Conservation (phyloP, 2,888 invertebrate genomes). For the Melipona bicolor region DNA sequence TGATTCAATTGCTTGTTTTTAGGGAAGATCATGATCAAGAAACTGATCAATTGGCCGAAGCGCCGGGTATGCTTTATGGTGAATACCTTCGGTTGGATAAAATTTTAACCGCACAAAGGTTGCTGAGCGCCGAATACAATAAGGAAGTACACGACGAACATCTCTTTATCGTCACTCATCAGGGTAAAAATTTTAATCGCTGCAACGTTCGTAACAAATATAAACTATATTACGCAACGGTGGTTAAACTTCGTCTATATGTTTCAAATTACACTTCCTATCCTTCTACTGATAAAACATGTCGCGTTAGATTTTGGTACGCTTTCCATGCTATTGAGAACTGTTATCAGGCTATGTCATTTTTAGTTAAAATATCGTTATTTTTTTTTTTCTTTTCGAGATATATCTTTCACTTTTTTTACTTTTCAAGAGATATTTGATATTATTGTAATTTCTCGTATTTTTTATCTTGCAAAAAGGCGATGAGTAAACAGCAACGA, state of each 20-base stretch:
- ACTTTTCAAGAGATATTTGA: background rate
- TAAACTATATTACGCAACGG: background rate
- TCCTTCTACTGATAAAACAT: background rate
- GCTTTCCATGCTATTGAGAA: too few relatives aligned
- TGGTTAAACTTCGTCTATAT: background rate
- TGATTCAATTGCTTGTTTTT: slow-evolving; percentile 21
- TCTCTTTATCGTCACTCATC: slow-evolving; percentile 98
- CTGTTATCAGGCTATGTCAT: background rate
- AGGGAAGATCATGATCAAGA: slow-evolving; percentile 81
- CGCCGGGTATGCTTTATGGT: slow-evolving; percentile 94
- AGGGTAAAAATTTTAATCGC: slow-evolving; percentile 87
- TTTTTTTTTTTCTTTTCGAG: background rate
- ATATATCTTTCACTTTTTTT: background rate
- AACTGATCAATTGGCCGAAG: slow-evolving; percentile 87
- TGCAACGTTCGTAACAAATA: background rate
- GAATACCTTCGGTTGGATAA: slow-evolving; percentile 97
- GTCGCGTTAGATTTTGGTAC: background rate
- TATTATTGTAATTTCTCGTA: background rate
- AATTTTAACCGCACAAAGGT: slow-evolving; percentile 91
- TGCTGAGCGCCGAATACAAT: slow-evolving; percentile 90
- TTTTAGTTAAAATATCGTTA: background rate
- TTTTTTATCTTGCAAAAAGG: background rate
- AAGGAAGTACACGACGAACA: slow-evolving; percentile 97
- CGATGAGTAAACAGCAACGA: background rate
- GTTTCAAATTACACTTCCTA: background rate